Evolutionary conservation across 2,797 vertebrate species (phyloP), one percentile per base, ranked within the genome.

Genomic region (Echiichthys vipera): DNA sequence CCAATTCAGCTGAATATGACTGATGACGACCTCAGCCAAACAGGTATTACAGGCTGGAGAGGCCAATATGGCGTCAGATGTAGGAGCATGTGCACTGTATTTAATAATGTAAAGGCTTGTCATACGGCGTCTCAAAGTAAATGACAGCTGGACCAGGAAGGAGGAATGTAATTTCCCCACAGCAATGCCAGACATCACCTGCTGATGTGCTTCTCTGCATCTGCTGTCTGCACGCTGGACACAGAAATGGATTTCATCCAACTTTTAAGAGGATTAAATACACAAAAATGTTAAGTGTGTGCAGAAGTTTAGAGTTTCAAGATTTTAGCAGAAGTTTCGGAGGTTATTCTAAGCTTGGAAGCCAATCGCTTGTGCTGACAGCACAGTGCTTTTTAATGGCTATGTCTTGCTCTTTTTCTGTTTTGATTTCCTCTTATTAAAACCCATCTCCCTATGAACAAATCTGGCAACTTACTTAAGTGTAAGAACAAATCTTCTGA

Each of bases 101-200:
- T 92, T 75, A 79, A 89, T 92, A 84, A 88, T 74, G 85, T 77
- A 79, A 81, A 83, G 77, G 71, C 70, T 84, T 34, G 59, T 86
- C 83, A 72, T 65, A 65, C 61, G 14, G 59, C 3, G 39, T 50
- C 71, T 84, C 76, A 71, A 84, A 85, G 86, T 82, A 84, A 90
- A 86, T 76, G 88, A 80, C 86, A 73, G 80, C 65, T 32, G 74
- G 74, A 75, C 59, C 69, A 37, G 65, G 42, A 58, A 27, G 55
- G 65, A n/a, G 45, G 56, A 61, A 63, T 82, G 65, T 78, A 62
- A 88, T 86, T 83, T 87, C 72, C n/a, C 71, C 77, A 51, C 57
- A 63, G 68, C 71, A 55, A 64, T 78, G 77, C 84, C 78, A 79
- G 75, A 64, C 55, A 22, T 61, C 40, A 54, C 42, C 71, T 73